phyloP scores from a whole-genome alignment of 35 echinoderm and acorn worm genomes.

The Holothuria glaberrima region DNA sequence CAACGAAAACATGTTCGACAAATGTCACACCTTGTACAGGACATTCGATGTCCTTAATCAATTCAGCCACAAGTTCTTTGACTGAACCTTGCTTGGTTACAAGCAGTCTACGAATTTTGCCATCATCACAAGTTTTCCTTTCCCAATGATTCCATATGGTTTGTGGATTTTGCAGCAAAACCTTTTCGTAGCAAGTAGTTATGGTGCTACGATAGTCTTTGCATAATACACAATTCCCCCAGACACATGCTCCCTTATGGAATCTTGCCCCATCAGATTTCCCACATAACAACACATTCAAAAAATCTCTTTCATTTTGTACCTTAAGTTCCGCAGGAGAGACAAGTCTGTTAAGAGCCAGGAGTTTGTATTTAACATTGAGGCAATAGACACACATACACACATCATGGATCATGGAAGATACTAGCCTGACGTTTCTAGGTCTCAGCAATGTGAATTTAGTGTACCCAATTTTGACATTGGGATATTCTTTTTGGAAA shows the following conservation, averaged over 20 bases:
- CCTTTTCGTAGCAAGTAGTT: not conserved
- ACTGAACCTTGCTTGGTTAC: conserved; percentile 28
- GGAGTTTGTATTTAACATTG: conserved; percentile 53
- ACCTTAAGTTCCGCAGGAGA: conserved; percentile 16
- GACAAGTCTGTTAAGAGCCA: conserved; percentile 22
- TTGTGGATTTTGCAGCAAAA: conserved; percentile 29
- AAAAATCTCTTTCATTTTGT: not conserved
- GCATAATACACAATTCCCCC: conserved; percentile 28
- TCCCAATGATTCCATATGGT: conserved; percentile 41
- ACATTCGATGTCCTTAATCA: conserved; percentile 27
- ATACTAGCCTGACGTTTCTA: conserved; percentile 44
- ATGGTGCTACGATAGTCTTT: conserved; percentile 1
- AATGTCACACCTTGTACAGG: conserved; percentile 33
- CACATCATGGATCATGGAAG: conserved; percentile 27
- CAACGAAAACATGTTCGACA: conserved; percentile 37
- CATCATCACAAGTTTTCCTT: conserved; percentile 33
- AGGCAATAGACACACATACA: conserved; percentile 56
- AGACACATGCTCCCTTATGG: conserved; percentile 28
- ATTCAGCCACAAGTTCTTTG: conserved; percentile 23
- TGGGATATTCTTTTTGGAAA: conserved; percentile 29
- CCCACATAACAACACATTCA: conserved; percentile 24
- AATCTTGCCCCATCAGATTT: conserved; percentile 41
- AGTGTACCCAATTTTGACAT: conserved; percentile 60
- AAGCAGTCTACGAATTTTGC: conserved; percentile 23
- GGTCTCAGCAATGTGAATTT: conserved; percentile 46